Percentiles rank a stretch among this genome's conserved stretches.
Evolutionary conservation across 2,888 invertebrate species (phyloP).

Genomic region (Leptinotarsa peninsularis): DNA sequence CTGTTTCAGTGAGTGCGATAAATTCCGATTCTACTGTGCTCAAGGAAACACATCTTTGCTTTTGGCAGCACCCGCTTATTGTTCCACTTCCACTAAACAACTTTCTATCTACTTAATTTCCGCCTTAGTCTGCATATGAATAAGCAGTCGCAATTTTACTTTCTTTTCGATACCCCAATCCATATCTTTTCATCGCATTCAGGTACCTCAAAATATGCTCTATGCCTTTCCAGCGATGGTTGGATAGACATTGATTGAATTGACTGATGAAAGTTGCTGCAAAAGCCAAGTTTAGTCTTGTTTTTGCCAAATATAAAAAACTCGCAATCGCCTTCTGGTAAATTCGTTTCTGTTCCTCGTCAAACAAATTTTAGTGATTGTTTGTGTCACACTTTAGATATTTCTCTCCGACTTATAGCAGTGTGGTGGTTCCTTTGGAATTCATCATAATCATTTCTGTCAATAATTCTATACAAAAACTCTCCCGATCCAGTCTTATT

Average conservation of each 20-base stretch:
- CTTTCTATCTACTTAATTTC: neutral
- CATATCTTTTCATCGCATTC: neutral
- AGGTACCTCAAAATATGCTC: slow-evolving; percentile 19
- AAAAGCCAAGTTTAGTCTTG: slow-evolving; percentile 10
- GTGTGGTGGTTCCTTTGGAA: neutral
- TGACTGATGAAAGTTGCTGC: slow-evolving; percentile 18
- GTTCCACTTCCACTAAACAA: neutral
- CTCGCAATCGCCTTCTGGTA: slow-evolving; percentile 13
- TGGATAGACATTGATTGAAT: neutral
- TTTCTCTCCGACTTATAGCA: neutral
- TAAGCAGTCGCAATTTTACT: neutral
- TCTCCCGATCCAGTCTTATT: slow-evolving; percentile 11
- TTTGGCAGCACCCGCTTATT: neutral
- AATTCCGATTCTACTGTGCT: neutral
- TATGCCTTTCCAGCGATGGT: neutral
- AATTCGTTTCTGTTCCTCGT: slow-evolving; percentile 7
- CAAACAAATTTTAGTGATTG: neutral
- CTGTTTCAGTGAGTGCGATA: neutral
- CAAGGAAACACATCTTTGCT: neutral
- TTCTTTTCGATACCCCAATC: neutral
- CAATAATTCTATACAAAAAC: slow-evolving; percentile 6
- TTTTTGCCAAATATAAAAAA: slow-evolving; percentile 20
- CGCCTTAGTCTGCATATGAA: too few species aligned
- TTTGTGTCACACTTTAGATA: neutral
- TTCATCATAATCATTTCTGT: slow-evolving; percentile 10